Conservation (phyloP, 35 echinoderm and acorn worm genomes). For the Antedon bifida region DNA sequence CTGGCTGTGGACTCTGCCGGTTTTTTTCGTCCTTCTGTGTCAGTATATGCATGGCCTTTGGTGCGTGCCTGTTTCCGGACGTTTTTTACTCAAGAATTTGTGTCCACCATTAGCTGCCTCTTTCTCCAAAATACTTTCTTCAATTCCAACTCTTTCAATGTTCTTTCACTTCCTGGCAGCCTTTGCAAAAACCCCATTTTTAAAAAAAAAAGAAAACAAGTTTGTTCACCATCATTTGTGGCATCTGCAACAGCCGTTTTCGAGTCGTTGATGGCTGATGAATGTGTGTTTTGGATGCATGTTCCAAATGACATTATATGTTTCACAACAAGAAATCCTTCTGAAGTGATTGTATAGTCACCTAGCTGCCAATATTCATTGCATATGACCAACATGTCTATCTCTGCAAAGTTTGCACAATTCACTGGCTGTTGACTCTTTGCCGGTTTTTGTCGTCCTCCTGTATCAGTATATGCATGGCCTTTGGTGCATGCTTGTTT, state of each 20-base stretch:
- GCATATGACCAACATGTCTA: background rate
- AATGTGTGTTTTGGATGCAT: no score
- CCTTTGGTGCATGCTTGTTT: background rate
- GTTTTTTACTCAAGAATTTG: background rate
- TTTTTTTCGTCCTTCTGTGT: background rate
- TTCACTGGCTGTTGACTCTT: background rate
- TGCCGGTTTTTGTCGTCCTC: background rate
- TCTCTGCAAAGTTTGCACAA: background rate
- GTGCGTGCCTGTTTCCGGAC: background rate
- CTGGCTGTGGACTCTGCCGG: background rate
- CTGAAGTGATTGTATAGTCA: background rate
- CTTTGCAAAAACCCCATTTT: no score
- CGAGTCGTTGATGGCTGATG: no score
- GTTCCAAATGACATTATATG: background rate
- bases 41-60: background rate
- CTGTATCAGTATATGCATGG: background rate
- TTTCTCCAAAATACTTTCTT: no score
- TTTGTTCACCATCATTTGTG: no score
- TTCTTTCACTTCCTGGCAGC: no score
- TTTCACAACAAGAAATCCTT: slow-evolving; percentile 4
- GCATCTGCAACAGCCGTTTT: no score
- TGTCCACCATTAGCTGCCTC: no score
- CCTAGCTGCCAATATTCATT: slow-evolving; percentile 9
- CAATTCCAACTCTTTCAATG: no score
- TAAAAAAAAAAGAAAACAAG: no score